Conservation (phyloP, 1,140 invertebrate species). For the Battus philenor region DNA sequence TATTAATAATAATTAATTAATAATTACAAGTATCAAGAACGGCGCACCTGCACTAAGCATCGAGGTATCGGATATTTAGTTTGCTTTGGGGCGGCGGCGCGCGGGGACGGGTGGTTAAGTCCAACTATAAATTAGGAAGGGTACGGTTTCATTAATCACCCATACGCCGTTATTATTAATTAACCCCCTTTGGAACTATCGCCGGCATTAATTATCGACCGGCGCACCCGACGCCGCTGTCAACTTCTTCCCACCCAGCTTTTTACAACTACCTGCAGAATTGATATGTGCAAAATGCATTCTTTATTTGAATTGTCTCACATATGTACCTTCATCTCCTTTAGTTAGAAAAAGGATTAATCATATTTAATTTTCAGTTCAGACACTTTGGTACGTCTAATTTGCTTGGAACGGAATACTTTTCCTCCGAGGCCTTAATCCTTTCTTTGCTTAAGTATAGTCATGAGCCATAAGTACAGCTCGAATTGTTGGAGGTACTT, state of each 20-base stretch:
- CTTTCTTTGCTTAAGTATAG: no score
- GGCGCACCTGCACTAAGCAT: constrained; percentile 37
- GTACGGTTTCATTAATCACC: constrained; percentile 76
- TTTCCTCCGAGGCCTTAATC: no score
- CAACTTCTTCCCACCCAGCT: constrained; percentile 37
- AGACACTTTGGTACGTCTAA: no score
- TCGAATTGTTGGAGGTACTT: no score
- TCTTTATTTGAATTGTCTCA: no score
- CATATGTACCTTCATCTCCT: no score
- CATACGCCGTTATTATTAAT: constrained; percentile 76
- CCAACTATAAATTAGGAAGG: constrained; percentile 76
- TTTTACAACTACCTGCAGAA: not conserved
- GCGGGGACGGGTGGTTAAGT: constrained; percentile 61
- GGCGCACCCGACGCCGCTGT: constrained; percentile 40
- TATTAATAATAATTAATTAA: constrained; percentile 4
- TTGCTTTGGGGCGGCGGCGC: constrained; percentile 66
- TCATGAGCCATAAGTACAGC: no score
- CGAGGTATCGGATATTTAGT: constrained; percentile 76
- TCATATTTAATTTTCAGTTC: no score
- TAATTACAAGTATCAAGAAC: constrained; percentile 46
- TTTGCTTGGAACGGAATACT: no score
- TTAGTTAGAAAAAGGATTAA: no score
- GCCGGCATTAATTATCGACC: constrained; percentile 52
- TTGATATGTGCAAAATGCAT: no score
- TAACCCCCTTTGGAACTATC: constrained; percentile 71